These are phyloP conservation scores for Torymus auratus DNA, from an alignment of 2,888 invertebrate species.

Conservation along the genomic window DNA sequence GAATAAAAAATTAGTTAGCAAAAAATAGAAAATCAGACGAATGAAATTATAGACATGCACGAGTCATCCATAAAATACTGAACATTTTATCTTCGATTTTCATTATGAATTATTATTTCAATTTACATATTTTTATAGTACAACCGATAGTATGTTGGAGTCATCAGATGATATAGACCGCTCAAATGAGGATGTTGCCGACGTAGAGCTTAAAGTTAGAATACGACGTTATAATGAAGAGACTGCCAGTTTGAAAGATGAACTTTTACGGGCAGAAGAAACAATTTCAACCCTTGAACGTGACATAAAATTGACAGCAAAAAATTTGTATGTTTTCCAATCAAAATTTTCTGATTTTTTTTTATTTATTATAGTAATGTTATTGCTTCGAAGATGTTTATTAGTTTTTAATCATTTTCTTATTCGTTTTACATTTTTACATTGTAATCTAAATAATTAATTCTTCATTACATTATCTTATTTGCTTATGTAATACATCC, in stretches of 20 bases:
- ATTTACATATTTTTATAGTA: slow-evolving; percentile 18
- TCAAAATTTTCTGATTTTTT: slow-evolving; percentile 4
- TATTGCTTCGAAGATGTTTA: too few species aligned
- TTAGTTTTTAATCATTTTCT: too few species aligned
- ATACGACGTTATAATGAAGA: slow-evolving; percentile 64
- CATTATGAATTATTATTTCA: background rate
- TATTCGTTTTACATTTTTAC: too few species aligned
- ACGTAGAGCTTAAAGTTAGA: slow-evolving; percentile 61
- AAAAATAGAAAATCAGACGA: too few species aligned
- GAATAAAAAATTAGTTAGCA: too few species aligned
- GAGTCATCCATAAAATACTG: too few species aligned
- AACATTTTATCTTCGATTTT: too few species aligned
- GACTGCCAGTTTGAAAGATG: slow-evolving; percentile 61
- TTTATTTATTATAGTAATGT: background rate
- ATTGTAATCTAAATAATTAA: too few species aligned
- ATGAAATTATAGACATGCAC: too few species aligned
- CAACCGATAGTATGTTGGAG: slow-evolving; percentile 52
- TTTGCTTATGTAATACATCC: too few species aligned
- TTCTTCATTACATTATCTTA: too few species aligned
- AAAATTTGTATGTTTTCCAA: slow-evolving; percentile 41
- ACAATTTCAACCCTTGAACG: slow-evolving; percentile 42
- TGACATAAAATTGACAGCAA: slow-evolving; percentile 21
- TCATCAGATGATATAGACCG: slow-evolving; percentile 52
- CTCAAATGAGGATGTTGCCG: slow-evolving; percentile 42
- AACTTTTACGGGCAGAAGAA: slow-evolving; percentile 62